Base-by-base conservation (phyloP, 2,888 invertebrate genomes). In the Dendrolimus pini region DNA sequence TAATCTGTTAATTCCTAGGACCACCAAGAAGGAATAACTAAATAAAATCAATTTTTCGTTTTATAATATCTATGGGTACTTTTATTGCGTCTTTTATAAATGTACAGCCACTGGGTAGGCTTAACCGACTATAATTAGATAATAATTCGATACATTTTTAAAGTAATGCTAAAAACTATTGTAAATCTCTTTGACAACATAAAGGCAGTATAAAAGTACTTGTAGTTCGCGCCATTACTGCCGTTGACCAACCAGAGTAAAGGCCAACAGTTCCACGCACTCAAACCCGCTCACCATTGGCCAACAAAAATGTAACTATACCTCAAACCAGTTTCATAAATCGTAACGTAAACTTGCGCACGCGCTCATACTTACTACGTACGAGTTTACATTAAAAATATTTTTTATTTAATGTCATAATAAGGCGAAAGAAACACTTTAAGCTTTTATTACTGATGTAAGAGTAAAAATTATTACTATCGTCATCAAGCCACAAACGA, bases 261-360 rank as follows among this genome's bases (percentile, higher is more conserved):
- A 85, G 78, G 84, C 78, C 77, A 80, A 81, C 67, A 79, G 85
- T 85, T 87, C 82, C 78, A 75, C 83, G 88, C 87, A 87, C 87
- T 76, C 78, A 68, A 71, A 66, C 72, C 62, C 62, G 61, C 69
- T 61, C 67, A 65, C 62, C 62, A 82, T 83, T 83, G 83, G 82
- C 69, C 61, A 63, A 74, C 80, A 81, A 76, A 53, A 58, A 55
- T 60, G 30, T 30, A 6, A 30, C 30, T 47, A 41, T 7, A 9
- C 47, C 3, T 9, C 42, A 42, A 55, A 55, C 9, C 42, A 55
- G 41, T 55, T 41, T 41, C 12, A 41, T 12, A 55, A n/a, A 41
- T 18, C n/a, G 54, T 6, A 47, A 47, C 47, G 47, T 47, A 47
- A 47, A 47, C 47, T 47, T 47, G 47, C 47, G 47, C 47, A 47